Evolutionary conservation across 1,140 invertebrate species (phyloP).

Genomic region (Drosophila arizonae): DNA sequence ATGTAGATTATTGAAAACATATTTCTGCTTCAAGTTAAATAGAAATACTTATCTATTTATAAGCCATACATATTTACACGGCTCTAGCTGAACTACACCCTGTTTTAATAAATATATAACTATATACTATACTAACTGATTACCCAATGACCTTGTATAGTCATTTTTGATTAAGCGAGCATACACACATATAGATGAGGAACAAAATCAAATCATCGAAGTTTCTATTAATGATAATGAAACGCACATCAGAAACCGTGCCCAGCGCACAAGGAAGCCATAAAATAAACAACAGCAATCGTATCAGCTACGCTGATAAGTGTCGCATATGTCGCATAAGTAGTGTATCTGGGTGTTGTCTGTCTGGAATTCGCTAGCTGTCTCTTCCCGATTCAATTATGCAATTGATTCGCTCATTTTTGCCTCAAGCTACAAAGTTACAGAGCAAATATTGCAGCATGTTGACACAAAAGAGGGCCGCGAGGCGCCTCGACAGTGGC

Average conservation of each 20-base stretch:
- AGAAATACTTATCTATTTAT: no score
- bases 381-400: slow-evolving; percentile 31
- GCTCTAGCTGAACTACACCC: no score
- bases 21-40: no score
- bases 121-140: no score
- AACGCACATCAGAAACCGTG: slow-evolving; percentile 4
- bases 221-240: slow-evolving; percentile 37
- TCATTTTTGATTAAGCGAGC: not conserved
- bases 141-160: slow-evolving; percentile 7
- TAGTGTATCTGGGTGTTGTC: slow-evolving; percentile 19
- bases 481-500: slow-evolving; percentile 18
- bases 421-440: slow-evolving; percentile 36
- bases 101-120: no score
- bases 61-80: no score
- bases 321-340: not conserved
- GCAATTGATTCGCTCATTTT: slow-evolving; percentile 44
- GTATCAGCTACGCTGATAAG: slow-evolving; percentile 54
- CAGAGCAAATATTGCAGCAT: slow-evolving; percentile 36
- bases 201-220: slow-evolving; percentile 21
- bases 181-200: not conserved
- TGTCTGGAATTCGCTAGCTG: slow-evolving; percentile 40
- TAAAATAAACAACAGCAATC: slow-evolving; percentile 14
- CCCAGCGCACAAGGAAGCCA: slow-evolving; percentile 35
- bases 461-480: not conserved
- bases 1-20: no score